Base-by-base conservation (phyloP, 2,113 vertebrate species). In the Synodontis membranacea region DNA sequence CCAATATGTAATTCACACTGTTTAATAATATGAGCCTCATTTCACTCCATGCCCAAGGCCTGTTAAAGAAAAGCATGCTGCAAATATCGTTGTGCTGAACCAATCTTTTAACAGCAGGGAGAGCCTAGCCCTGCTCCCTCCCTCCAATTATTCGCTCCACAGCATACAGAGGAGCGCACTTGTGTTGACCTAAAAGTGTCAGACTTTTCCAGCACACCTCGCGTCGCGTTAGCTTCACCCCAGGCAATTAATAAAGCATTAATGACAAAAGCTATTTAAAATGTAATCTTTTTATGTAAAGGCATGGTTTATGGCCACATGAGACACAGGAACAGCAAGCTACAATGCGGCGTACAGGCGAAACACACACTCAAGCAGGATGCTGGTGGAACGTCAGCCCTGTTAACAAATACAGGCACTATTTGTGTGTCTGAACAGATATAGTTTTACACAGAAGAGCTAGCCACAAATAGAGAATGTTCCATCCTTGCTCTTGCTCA, bases 231-330 rank as follows among this genome's bases (percentile, higher is more conserved):
- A 95, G 91, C 90, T 93, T 96, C 92, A 96, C 97, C 96, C 91
- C 90, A 72, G 96, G 97, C 98, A 97, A 97, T 98, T 98, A 98
- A 98, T 98, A 98, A 98, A 97, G 97, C 96, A 97, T 98, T 98
- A 98, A 98, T 97, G 97, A 98, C 97, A 97, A 97, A 97, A 95
- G 95, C 96, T 96, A 97, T 98, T 98, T 97, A 95, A 97, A 98
- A 97, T 96, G 96, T 95, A 94, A 95, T 96, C 94, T 95, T 95
- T 76, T 96, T 96, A 96, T 96, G 93, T 96, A 93, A 86, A 92
- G 96, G 95, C 94, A 95, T 94, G 93, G 96, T 95, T 86, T 96
- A 96, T 96, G 96, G 93, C 95, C 95, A 90, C 91, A 87, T 92
- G 93, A 88, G 92, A 96, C 95, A 94, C 92, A 87, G 94, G 94